Conservation (phyloP, 2,797 vertebrate genomes). For the Myiotriccus ornatus region DNA sequence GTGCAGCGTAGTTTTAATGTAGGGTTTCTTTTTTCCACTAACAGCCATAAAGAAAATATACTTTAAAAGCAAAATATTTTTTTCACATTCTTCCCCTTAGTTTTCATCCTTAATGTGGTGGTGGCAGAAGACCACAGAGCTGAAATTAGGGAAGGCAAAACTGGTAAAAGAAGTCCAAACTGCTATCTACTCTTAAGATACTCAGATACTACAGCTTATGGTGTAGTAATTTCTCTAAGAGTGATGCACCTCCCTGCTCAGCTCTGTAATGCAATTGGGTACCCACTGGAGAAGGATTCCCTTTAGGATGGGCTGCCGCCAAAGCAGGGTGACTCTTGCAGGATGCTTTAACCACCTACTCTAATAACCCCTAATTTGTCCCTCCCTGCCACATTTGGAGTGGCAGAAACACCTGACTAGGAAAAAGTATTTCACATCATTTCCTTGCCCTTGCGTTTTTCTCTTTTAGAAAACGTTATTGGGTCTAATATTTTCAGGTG, state of each 20-base stretch:
- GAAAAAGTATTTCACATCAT: background rate
- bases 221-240: background rate
- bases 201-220: background rate
- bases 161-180: no score
- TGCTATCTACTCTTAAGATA: background rate
- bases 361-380: background rate
- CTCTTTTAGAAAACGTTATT: background rate
- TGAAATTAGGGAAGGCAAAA: background rate
- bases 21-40: background rate
- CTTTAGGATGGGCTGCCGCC: background rate
- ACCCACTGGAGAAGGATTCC: background rate
- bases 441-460: background rate
- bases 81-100: conserved; percentile 14
- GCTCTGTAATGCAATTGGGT: background rate
- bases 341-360: background rate
- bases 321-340: background rate
- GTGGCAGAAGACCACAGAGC: background rate
- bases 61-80: conserved; percentile 27
- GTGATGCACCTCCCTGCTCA: background rate
- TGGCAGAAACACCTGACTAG: background rate
- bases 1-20: background rate
- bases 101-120: conserved; percentile 18
- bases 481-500: background rate
- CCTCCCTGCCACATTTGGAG: background rate
- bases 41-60: conserved; percentile 26